phyloP scores from a whole-genome alignment of 2,113 vertebrate genomes.

The Parotia lawesii region DNA sequence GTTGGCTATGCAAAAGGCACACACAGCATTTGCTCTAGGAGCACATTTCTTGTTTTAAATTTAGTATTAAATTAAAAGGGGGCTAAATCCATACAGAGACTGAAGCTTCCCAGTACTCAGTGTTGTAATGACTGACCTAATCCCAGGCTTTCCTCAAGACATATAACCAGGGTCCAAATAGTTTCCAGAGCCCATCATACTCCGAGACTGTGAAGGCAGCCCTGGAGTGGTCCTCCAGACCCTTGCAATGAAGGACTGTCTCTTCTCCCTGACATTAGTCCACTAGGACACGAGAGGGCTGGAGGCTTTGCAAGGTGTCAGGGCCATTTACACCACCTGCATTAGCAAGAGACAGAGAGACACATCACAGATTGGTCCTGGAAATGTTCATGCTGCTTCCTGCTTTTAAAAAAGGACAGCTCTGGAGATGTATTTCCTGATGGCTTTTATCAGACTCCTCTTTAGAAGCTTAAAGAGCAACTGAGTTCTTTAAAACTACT shows the following conservation, averaged over 20 bases:
- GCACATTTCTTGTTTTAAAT: not conserved
- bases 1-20: not conserved
- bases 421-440: not conserved
- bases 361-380: not conserved
- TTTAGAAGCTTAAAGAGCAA: not conserved
- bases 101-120: not conserved
- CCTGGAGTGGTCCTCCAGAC: not conserved
- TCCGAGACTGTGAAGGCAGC: not conserved
- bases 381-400: not conserved
- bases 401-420: not conserved
- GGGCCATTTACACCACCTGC: not conserved
- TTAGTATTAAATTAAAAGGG: not conserved
- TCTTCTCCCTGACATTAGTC: not conserved
- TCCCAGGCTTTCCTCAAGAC: not conserved
- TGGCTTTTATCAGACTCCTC: not conserved
- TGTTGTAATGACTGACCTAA: not conserved
- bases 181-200: not conserved
- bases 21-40: not conserved
- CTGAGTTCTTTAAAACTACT: not conserved
- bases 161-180: not conserved
- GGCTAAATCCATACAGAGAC: not conserved
- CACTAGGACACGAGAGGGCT: not conserved
- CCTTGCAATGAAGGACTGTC: not conserved
- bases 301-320: not conserved
- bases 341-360: not conserved